These are phyloP conservation scores for Tetropium fuscum DNA, from an alignment of 2,888 invertebrate genomes.

Conservation along the genomic window DNA sequence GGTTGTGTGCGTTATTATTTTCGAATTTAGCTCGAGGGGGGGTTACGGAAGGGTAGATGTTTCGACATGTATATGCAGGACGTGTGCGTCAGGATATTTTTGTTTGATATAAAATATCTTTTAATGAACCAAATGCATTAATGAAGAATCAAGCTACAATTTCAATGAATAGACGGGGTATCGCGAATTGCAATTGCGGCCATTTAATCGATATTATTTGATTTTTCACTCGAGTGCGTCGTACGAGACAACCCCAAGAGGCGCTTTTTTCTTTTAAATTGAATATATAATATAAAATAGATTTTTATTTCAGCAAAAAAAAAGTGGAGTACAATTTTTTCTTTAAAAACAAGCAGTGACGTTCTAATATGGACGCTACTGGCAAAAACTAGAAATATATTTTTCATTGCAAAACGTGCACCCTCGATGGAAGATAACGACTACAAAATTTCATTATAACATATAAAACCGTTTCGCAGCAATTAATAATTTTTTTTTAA, in stretches of 20 bases:
- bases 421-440: neutral
- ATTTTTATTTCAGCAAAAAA: neutral
- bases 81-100: too few species aligned
- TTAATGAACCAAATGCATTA: too few species aligned
- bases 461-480: neutral
- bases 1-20: slow-evolving; percentile 15
- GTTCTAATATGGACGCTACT: neutral
- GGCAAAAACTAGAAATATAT: neutral
- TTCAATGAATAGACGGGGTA: too few species aligned
- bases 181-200: too few species aligned
- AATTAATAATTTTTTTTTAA: neutral
- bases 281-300: neutral
- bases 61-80: too few species aligned
- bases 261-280: neutral
- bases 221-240: neutral
- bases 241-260: neutral
- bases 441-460: neutral
- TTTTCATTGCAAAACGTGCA: neutral
- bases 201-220: too few species aligned
- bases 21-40: slow-evolving; percentile 10
- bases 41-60: too few species aligned
- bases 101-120: too few species aligned
- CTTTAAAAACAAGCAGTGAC: neutral
- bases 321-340: neutral
- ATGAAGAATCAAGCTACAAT: too few species aligned